phyloP scores from a whole-genome alignment of 1,140 invertebrate species.

The Stegodyphus dumicola region DNA sequence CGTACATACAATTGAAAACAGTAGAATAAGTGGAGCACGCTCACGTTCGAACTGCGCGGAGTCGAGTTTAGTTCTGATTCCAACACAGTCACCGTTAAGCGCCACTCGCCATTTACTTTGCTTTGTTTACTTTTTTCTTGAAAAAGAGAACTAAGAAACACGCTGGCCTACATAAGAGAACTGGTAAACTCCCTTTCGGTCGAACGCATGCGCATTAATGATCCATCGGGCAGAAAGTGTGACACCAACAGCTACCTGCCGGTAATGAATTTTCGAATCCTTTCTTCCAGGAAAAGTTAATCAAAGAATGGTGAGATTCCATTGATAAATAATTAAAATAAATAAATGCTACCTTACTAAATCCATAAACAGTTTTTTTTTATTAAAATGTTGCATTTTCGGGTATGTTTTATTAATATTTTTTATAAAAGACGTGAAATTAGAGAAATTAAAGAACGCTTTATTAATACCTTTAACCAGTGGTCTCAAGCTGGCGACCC shows the following conservation, averaged over 20 bases:
- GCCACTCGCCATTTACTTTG: background rate
- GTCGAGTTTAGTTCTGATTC: background rate
- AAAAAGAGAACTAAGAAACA: background rate
- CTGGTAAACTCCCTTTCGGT: background rate
- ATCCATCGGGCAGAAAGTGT: background rate
- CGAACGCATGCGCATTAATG: background rate
- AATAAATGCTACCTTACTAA: no score
- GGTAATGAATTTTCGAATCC: no score
- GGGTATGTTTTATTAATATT: no score
- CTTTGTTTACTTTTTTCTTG: background rate
- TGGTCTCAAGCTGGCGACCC: no score
- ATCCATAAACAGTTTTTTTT: no score
- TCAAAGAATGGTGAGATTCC: no score
- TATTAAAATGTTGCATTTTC: no score
- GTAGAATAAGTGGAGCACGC: background rate
- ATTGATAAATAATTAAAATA: no score
- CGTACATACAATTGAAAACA: background rate
- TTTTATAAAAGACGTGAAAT: no score
- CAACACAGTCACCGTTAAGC: background rate
- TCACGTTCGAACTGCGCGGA: background rate
- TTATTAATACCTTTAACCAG: no score
- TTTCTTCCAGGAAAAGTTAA: no score
- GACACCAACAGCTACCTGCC: background rate
- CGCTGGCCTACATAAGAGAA: background rate
- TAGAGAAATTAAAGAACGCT: no score